Evolutionary conservation across 1,140 invertebrate species (phyloP), one percentile per base, ranked within the genome.

Genomic region (Pogonus chalceus): DNA sequence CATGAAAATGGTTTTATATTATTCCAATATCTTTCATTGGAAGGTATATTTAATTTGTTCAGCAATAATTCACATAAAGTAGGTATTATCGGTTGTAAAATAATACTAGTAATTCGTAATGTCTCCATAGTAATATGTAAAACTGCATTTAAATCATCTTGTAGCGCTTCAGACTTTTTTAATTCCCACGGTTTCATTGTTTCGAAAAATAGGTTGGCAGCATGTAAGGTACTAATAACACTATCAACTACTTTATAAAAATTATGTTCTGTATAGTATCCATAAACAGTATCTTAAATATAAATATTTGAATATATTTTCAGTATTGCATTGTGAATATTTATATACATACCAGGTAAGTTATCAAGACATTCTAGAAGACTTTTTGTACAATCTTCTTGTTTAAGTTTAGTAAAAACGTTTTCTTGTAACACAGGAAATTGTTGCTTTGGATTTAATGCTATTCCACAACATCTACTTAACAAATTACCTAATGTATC

Each of bases 401-500:
- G 60, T 60, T 69, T 64, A 35, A 78, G 56, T 47, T 61, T 59
- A 18, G 69, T 51, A 56, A 80, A 74, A 49, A 72, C 74, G 59
- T 65, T 64, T 20, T 56, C 52, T 57, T 78, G 69, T 37, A 83
- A 72, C 52, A 68, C 54, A 1, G 90, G 90, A 69, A 90, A 86
- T 59, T 81, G 74, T 67, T 84, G 81, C 12, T 73, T 63, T 18
- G 85, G 84, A 79, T 98, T 98, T 22, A 98, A 69, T 21, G 80
- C 69, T 57, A 75, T 76, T 23, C 85, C 84, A 57, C 82, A 84
- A 65, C 84, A 87, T 47, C 96, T 79, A 60, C 79, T 88, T 20
- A 96, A 74, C 26, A 98, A 74, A 77, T 98, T 98, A 20, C 94
- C 95, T 1, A 97, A 69, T 2, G 88, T 93, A 68, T 97, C 88